Percentiles rank a stretch among this genome's conserved stretches.
Conservation (phyloP, 2,113 vertebrate species). For the Ornithorhynchus anatinus region DNA sequence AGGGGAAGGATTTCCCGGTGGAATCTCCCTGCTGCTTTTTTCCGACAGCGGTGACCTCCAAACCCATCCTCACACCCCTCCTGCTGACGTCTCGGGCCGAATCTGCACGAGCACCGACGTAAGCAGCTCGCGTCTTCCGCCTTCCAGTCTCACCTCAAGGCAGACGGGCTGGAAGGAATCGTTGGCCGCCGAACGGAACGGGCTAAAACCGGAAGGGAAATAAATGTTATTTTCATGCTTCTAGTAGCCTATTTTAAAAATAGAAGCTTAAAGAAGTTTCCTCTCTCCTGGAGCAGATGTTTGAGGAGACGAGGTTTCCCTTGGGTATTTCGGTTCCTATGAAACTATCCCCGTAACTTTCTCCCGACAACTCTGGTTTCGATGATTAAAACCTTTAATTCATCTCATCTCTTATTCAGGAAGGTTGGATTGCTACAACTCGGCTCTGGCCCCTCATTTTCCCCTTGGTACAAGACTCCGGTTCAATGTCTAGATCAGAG, state of each 20-base stretch:
- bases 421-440: not conserved
- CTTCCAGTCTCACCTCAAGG: not conserved
- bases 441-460: not conserved
- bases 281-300: not conserved
- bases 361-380: not conserved
- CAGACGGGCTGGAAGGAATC: not conserved
- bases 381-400: constrained; percentile 1
- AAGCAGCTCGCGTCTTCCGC: fast-evolving
- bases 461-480: not conserved
- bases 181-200: not conserved
- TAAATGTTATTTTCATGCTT: constrained; percentile 26
- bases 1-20: not conserved
- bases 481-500: not conserved
- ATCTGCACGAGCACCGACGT: not conserved
- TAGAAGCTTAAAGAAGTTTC: constrained; percentile 14
- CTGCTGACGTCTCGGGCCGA: not conserved
- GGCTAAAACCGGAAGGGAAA: constrained; percentile 14
- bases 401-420: constrained; percentile 9
- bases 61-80: fast-evolving
- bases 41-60: not conserved
- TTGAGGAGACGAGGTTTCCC: constrained; percentile 12
- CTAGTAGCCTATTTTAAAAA: constrained; percentile 22
- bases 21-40: too few relatives aligned
- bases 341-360: not conserved
- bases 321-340: constrained; percentile 5